A percentile compares a stretch with the other conserved stretches of the same genome.
Evolutionary conservation across 2,113 vertebrate genomes (phyloP).

Genomic region (Paratilapia polleni): DNA sequence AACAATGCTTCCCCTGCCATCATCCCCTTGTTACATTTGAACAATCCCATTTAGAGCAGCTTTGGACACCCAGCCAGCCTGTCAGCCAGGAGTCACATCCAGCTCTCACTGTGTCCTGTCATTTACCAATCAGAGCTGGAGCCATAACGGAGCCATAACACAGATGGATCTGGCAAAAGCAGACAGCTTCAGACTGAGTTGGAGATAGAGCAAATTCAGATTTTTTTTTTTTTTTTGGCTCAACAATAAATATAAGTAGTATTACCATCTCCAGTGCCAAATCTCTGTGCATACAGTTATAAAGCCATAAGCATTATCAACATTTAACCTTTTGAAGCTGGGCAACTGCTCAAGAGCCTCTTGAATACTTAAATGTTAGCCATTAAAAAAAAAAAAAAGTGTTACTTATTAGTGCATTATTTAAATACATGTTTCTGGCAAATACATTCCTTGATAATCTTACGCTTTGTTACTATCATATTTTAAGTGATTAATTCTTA

Average conservation of each 20-base stretch:
- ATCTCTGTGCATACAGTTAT: conserved; percentile 16
- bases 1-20: conserved; percentile 38
- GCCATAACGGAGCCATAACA: conserved; percentile 47
- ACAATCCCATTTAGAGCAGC: conserved; percentile 55
- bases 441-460: background rate
- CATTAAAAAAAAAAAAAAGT: background rate
- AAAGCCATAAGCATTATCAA: conserved; percentile 17
- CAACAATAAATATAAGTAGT: conserved; percentile 18
- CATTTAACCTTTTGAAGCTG: conserved; percentile 29
- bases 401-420: background rate
- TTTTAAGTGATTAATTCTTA: background rate
- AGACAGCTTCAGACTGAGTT: conserved; percentile 12
- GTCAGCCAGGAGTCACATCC: conserved; percentile 61
- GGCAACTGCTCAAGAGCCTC: background rate
- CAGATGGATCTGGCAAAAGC: conserved; percentile 47
- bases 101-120: conserved; percentile 52
- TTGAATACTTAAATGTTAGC: background rate
- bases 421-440: background rate
- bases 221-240: conserved; percentile 46
- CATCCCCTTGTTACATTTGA: conserved; percentile 54
- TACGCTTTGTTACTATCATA: background rate
- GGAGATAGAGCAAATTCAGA: conserved; percentile 14
- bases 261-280: conserved; percentile 31
- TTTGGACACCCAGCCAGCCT: conserved; percentile 50
- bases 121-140: conserved; percentile 61